A percentile compares a stretch with the other conserved stretches of the same genome.
Conservation (phyloP, 2,888 invertebrate genomes). For the Meta bourneti region DNA sequence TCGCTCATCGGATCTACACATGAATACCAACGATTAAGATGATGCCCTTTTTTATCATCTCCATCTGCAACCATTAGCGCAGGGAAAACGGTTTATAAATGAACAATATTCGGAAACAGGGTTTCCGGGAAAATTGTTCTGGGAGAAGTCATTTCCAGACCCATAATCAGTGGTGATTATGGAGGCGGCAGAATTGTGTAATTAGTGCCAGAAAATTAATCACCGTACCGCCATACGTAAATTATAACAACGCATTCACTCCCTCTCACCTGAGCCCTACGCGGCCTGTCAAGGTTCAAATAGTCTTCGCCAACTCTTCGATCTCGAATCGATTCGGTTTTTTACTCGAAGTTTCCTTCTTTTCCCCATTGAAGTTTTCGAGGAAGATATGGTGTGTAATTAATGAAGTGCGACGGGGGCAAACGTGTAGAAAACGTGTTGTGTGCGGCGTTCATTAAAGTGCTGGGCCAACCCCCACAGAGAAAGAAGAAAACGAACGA, state of each 20-base stretch:
- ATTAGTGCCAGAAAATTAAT: constrained; percentile 71
- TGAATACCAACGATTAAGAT: constrained; percentile 44
- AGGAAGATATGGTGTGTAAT: constrained; percentile 14
- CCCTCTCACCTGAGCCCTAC: constrained; percentile 9
- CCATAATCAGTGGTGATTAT: constrained; percentile 69
- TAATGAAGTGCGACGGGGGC: constrained; percentile 3
- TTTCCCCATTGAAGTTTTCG: not conserved
- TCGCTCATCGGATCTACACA: not conserved
- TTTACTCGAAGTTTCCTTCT: not conserved
- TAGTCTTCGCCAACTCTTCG: constrained; percentile 22
- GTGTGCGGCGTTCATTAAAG: no score
- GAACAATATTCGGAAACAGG: constrained; percentile 48
- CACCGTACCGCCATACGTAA: constrained; percentile 39
- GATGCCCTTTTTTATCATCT: constrained; percentile 43
- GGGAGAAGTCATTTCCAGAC: constrained; percentile 62
- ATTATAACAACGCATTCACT: constrained; percentile 36
- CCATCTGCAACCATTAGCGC: constrained; percentile 49
- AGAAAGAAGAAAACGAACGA: no score
- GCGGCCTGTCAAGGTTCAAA: constrained; percentile 10
- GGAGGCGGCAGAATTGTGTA: constrained; percentile 68
- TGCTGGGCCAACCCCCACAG: no score
- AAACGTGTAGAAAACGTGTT: not conserved
- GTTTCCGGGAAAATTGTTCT: constrained; percentile 55
- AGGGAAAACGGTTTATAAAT: constrained; percentile 56
- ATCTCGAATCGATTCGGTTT: constrained; percentile 8